Conservation (phyloP, 1,140 invertebrate genomes). For the Aphaenogaster ashmeadi region DNA sequence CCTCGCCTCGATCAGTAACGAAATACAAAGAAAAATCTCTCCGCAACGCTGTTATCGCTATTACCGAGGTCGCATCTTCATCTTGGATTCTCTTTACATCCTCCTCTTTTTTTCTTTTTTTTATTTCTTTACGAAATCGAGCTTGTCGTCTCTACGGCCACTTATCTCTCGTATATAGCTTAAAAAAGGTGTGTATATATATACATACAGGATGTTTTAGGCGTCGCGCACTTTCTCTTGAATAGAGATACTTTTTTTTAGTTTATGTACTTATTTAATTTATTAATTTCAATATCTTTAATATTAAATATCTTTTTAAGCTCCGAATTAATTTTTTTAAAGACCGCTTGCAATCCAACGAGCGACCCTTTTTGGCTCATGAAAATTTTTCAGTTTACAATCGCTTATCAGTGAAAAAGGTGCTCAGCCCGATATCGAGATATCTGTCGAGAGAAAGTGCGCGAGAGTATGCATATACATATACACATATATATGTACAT, state of each 20-base stretch:
- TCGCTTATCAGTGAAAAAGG: background rate
- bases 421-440: background rate
- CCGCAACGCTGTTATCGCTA: constrained; percentile 28
- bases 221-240: constrained; percentile 30
- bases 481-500: constrained; percentile 3
- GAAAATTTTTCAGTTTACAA: background rate
- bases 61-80: constrained; percentile 15
- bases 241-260: background rate
- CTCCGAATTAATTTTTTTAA: background rate
- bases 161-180: constrained; percentile 38
- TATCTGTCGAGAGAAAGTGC: constrained; percentile 39
- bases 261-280: background rate
- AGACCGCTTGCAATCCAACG: background rate
- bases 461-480: constrained; percentile 15
- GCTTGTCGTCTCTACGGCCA: constrained; percentile 20
- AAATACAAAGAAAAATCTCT: constrained; percentile 25
- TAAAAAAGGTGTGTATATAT: constrained; percentile 31
- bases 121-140: constrained; percentile 56
- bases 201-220: constrained; percentile 16
- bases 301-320: constrained; percentile 24
- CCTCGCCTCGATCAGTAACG: constrained; percentile 37
- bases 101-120: constrained; percentile 14
- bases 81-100: background rate
- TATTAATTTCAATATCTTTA: background rate
- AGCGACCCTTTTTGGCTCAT: background rate